Conservation (phyloP, 2,797 vertebrate genomes). For the Sebastes trivittatus region DNA sequence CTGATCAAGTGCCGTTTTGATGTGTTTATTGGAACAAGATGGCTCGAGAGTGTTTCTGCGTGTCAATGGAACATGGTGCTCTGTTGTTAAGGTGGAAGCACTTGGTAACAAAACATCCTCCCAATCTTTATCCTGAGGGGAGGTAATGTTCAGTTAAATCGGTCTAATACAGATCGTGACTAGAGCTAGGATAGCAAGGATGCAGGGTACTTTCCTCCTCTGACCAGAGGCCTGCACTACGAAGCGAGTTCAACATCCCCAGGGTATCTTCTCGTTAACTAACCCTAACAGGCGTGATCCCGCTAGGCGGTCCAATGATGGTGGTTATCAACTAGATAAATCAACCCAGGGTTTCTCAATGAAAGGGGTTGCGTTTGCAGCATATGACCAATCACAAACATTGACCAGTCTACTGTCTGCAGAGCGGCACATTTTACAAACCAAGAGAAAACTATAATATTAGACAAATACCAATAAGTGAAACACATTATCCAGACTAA, state of each 20-base stretch:
- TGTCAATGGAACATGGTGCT: background rate
- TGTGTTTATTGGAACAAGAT: background rate
- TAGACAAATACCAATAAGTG: too few relatives aligned
- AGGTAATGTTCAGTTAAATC: background rate
- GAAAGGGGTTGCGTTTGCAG: too few relatives aligned
- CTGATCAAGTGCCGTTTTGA: background rate
- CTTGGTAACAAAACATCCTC: background rate
- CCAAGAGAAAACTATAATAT: too few relatives aligned
- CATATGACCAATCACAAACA: too few relatives aligned
- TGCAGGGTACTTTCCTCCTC: background rate
- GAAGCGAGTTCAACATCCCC: too few relatives aligned
- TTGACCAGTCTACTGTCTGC: too few relatives aligned
- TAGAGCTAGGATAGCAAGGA: background rate
- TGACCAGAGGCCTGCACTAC: background rate
- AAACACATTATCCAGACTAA: too few relatives aligned
- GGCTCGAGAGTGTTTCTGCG: background rate
- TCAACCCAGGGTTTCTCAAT: too few relatives aligned
- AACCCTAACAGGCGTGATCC: too few relatives aligned
- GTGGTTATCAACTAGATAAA: fast-evolving
- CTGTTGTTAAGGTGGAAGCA: background rate
- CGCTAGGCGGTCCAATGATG: fast-evolving
- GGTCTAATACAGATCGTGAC: background rate
- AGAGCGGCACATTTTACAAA: too few relatives aligned
- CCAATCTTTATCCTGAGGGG: background rate
- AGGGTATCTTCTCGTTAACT: too few relatives aligned